phyloP scores from a whole-genome alignment of 2,113 vertebrate genomes.

The Deroptyus accipitrinus region DNA sequence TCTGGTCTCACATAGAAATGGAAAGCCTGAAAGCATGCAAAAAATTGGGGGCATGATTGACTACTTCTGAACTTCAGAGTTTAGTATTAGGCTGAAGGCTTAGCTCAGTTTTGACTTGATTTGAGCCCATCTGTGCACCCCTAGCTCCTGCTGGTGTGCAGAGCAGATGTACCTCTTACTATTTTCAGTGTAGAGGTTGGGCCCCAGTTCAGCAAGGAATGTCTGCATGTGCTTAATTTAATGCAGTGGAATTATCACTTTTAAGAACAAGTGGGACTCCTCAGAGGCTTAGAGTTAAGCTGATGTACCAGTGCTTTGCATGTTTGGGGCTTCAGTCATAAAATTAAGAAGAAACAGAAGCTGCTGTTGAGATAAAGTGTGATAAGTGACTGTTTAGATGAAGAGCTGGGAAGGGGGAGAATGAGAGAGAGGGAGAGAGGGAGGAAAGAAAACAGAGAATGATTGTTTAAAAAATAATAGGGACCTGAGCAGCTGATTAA shows the following conservation, averaged over 20 bases:
- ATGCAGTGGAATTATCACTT: conserved; percentile 2
- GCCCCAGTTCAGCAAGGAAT: not conserved
- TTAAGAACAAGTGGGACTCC: not conserved
- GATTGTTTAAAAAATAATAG: not conserved
- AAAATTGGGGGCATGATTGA: not conserved
- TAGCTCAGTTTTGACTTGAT: conserved; percentile 11
- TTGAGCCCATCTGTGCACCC: conserved; percentile 36
- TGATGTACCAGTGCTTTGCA: not conserved
- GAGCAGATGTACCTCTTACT: conserved; percentile 18
- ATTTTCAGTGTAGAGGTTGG: not conserved
- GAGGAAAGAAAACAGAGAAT: not conserved
- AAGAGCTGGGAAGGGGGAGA: not conserved
- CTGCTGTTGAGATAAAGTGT: not conserved
- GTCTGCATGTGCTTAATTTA: conserved; percentile 15
- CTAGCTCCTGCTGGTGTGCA: conserved; percentile 11
- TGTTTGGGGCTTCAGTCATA: not conserved
- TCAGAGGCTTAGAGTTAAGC: conserved; percentile 3
- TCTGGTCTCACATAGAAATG: not conserved
- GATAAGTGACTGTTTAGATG: not conserved
- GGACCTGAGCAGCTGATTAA: not conserved
- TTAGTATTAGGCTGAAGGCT: not conserved
- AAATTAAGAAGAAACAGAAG: conserved; percentile 16
- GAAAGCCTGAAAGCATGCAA: not conserved
- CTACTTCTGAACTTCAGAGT: not conserved
- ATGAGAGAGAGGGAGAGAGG: not conserved